These are phyloP conservation scores for Drosophila mayaguana DNA, from an alignment of 2,888 invertebrate species.

Conservation along the genomic window DNA sequence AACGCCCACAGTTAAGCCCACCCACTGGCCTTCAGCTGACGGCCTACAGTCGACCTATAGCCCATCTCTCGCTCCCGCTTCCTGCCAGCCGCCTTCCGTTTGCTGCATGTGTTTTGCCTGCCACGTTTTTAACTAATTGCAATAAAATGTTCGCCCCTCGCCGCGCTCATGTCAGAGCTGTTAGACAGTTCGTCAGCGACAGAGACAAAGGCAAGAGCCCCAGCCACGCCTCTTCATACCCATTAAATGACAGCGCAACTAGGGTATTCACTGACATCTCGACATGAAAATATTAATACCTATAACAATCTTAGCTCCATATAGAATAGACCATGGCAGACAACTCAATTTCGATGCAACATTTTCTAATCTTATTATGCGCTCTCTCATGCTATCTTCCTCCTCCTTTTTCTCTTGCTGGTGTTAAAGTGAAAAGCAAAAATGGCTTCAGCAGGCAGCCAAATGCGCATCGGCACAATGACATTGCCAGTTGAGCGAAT, in stretches of 20 bases:
- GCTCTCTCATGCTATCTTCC: neutral
- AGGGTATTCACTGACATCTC: neutral
- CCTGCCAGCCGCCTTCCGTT: neutral
- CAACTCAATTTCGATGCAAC: neutral
- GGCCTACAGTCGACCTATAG: too few relatives aligned
- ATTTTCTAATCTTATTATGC: constrained; percentile 17
- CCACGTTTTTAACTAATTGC: constrained; percentile 60
- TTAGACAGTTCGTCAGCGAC: constrained; percentile 45
- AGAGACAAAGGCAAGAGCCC: constrained; percentile 13
- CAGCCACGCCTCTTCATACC: neutral
- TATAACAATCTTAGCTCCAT: neutral
- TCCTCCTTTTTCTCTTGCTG: neutral
- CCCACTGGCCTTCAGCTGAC: neutral
- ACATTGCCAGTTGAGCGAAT: constrained; percentile 38
- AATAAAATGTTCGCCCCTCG: constrained; percentile 49
- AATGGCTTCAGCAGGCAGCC: constrained; percentile 28
- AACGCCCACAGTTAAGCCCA: neutral
- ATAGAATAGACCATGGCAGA: constrained; percentile 6
- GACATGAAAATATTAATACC: neutral
- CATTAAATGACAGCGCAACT: neutral
- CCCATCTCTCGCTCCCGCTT: neutral
- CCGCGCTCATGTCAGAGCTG: constrained; percentile 47
- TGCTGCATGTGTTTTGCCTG: constrained; percentile 32
- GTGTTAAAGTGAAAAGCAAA: constrained; percentile 58
- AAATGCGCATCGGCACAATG: constrained; percentile 41